phyloP scores from a whole-genome alignment of 2,888 invertebrate genomes.

The Axea sp. region DNA sequence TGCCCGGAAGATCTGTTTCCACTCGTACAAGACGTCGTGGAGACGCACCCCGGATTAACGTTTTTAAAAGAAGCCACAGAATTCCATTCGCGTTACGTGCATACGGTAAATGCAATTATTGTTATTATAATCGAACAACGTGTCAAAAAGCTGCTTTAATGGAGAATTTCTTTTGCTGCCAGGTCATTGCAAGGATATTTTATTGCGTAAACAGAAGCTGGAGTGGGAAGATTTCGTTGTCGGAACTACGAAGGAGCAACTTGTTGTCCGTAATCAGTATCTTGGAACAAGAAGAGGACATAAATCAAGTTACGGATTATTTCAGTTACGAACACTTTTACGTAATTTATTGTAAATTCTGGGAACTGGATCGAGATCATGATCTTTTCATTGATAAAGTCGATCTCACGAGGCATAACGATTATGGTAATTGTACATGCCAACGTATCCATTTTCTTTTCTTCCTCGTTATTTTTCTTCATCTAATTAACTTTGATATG shows the following conservation, averaged over 20 bases:
- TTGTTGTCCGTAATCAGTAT: slow-evolving; percentile 88
- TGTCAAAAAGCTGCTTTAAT: no score
- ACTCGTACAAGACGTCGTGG: slow-evolving; percentile 97
- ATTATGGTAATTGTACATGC: slow-evolving; percentile 87
- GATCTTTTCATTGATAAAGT: slow-evolving; percentile 96
- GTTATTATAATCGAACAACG: no score
- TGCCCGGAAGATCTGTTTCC: slow-evolving; percentile 96
- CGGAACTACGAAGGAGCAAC: slow-evolving; percentile 95
- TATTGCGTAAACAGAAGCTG: slow-evolving; percentile 98
- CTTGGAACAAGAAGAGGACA: slow-evolving; percentile 97
- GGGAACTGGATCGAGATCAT: slow-evolving; percentile 99
- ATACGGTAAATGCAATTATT: slow-evolving; percentile 85
- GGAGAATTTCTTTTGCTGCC: neutral
- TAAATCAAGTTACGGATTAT: slow-evolving; percentile 94
- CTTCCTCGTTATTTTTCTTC: neutral
- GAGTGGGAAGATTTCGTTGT: slow-evolving; percentile 94
- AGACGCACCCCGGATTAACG: slow-evolving; percentile 97
- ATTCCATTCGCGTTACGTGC: slow-evolving; percentile 99
- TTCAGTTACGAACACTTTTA: slow-evolving; percentile 99
- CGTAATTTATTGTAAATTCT: slow-evolving; percentile 99
- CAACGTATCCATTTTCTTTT: no score
- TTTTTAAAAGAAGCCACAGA: slow-evolving; percentile 98
- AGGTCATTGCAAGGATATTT: slow-evolving; percentile 98
- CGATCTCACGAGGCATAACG: slow-evolving; percentile 96
- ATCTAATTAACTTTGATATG: neutral